phyloP scores from a whole-genome alignment of 2,113 vertebrate species.

The Telmatochromis sp. region DNA sequence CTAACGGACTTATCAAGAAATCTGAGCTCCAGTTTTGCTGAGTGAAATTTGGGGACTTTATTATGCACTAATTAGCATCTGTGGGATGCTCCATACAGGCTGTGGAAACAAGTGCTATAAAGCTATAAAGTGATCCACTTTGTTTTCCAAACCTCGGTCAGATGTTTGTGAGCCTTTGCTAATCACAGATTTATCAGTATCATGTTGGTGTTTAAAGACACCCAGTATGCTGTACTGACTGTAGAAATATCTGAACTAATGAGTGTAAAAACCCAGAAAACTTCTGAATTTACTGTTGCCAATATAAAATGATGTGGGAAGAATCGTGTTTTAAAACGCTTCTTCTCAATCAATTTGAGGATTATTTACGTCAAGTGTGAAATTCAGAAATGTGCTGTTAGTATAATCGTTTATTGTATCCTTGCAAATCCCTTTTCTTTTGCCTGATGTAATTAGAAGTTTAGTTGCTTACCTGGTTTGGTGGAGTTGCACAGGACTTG shows the following conservation, averaged over 20 bases:
- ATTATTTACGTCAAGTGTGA: neutral
- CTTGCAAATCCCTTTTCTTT: neutral
- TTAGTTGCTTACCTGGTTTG: constrained; percentile 66
- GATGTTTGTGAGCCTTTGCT: neutral
- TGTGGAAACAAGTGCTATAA: neutral
- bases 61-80: neutral
- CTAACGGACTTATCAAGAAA: neutral
- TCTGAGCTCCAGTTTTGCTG: neutral
- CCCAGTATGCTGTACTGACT: neutral
- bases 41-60: neutral
- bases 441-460: neutral
- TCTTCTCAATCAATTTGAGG: neutral
- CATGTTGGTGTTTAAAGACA: neutral
- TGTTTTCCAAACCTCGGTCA: neutral
- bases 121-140: neutral
- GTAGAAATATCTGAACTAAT: neutral
- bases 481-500: constrained; percentile 60
- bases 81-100: neutral
- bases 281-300: neutral
- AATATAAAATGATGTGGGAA: neutral
- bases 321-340: rapidly evolving
- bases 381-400: neutral
- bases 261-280: neutral
- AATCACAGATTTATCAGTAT: neutral
- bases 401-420: neutral